Evolutionary conservation across 2,113 vertebrate genomes (phyloP), one percentile per base, ranked within the genome.

Genomic region (Cricetomys ansorgei): DNA sequence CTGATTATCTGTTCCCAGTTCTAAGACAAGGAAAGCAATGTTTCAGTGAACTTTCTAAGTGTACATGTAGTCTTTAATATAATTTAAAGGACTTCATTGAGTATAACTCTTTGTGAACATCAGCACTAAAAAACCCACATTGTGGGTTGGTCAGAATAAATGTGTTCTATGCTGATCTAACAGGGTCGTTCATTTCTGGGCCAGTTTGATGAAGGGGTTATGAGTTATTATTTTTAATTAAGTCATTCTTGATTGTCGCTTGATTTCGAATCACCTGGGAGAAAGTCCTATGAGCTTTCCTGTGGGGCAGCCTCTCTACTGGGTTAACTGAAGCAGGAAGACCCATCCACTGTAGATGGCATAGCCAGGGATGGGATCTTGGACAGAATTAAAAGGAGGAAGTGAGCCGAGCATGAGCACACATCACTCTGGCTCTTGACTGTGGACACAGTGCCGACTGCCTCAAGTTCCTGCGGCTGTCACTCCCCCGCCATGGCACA

Each of bases 1-100:
- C 69, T 95, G 64, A 94, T 96, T 92, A 73, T 67, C 77, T 88
- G 23, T 83, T 94, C 43, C 34, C 87, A 25, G 64, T 77, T 89
- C 57, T 92, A 92, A 96, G 53, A 73, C 72, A 95, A 75, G 65
- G 48, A 92, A 92, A 91, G 25, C 40, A 40, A 73, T 83, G 43
- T 40, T 93, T 89, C 53, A 70, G 55, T 29, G 62, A 43, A 67
- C 16, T 79, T 92, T 93, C 10, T 69, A 92, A 95, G 89, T 57
- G 9, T 96, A 90, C n/a, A 37, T 87, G 23, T 70, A 84, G n/a
- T 23, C 7, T 40, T 31, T 92, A 92, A 79, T 93, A 77, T 53
- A 94, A 92, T 59, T 80, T 81, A 89, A 96, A 89, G 87, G 64
- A 77, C 7, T 9, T 67, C n/a, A 88, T 34, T 79, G 27, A 69